These are phyloP conservation scores for Cheirogaleus major DNA, from an alignment of 2,797 vertebrate species.

Conservation along the genomic window DNA sequence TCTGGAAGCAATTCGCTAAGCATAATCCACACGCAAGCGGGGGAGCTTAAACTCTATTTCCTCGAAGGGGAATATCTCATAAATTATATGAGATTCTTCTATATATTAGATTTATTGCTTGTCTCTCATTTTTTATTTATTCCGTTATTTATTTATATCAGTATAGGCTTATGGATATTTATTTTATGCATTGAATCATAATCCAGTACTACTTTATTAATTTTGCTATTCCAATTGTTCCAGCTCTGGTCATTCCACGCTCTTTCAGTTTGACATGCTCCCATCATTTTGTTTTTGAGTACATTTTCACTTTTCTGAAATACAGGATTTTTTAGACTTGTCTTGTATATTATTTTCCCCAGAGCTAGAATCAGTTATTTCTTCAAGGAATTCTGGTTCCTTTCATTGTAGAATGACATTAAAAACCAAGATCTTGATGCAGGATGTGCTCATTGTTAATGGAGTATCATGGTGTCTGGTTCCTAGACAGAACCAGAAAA, in stretches of 20 bases:
- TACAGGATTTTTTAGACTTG: background rate
- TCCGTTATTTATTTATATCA: too few relatives aligned
- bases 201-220: background rate
- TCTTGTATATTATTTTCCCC: background rate
- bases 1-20: background rate
- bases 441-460: background rate
- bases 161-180: too few relatives aligned
- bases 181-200: too few relatives aligned
- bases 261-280: background rate
- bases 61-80: background rate
- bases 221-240: background rate
- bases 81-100: background rate
- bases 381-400: background rate
- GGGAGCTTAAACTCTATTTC: background rate
- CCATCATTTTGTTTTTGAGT: background rate
- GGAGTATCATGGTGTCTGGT: background rate
- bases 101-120: background rate
- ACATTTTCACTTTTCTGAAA: background rate
- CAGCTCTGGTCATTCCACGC: background rate
- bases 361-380: background rate
- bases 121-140: background rate
- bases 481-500: background rate
- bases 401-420: background rate
- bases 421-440: background rate
- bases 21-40: background rate